Base-by-base conservation (phyloP, 2,797 vertebrate species). In the Megaceryle alcyon region DNA sequence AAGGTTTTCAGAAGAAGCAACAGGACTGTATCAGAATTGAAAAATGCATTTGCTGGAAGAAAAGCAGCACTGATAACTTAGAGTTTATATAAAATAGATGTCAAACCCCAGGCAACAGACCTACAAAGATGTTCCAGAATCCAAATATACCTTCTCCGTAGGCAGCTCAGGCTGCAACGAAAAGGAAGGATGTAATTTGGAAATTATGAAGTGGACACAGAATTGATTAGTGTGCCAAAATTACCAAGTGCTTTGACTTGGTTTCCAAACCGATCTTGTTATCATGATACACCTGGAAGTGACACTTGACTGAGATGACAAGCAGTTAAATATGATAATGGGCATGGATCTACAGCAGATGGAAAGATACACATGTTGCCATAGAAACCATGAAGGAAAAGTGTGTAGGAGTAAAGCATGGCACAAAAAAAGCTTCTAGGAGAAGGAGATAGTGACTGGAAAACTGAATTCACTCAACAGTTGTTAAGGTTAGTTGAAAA, bases 311-410 rank as follows among this genome's bases (percentile, higher is more conserved):
- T 73, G 68, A 61, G 53, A 64, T 54, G 91, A 91, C 35, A 84
- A 90, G 69, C 46, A 80, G 43, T 49, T 93, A 86, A 94, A 90
- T 56, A 23, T 35, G 37, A 69, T 82, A 88, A 94, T 35, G 57
- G 92, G 37, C 29, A 83, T 33, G 37, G 31, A 83, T n/a, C 53
- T 86, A 73, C 75, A 68, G 88, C 92, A 97, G 83, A 96, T 91
- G 89, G 86, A 93, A 70, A 82, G n/a, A 73, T 70, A 68, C 12
- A 66, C 37, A 22, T 16, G 95, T 97, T 97, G 89, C 94, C 88
- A 95, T 97, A 95, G 97, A 82, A 96, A 97, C 96, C 3, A 1
- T 48, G 64, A 64, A 92, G 77, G 48, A 85, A 92, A 95, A 92
- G 46, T n/a, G 61, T 57, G 90, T 96, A 92, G 95, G 95, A 82